Evolutionary conservation across 2,113 vertebrate species (phyloP).

Genomic region (Equus quagga): DNA sequence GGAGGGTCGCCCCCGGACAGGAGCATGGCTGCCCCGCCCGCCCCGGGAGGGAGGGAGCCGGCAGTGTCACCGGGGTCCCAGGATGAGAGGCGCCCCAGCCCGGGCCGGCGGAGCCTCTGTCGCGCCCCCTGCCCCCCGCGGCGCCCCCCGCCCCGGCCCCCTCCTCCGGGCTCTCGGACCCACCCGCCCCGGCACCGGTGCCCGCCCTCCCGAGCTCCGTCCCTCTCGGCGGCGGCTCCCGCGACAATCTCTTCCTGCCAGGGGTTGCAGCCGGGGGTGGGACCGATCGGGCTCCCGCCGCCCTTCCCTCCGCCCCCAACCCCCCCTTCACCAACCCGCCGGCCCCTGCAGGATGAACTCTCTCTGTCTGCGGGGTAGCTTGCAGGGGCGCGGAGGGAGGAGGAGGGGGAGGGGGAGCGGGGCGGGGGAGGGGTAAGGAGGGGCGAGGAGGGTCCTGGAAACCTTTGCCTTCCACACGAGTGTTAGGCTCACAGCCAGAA

Average conservation of each 20-base stretch:
- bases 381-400: background rate
- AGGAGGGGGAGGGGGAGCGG: background rate
- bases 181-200: background rate
- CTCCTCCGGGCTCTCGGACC: background rate
- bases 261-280: conserved; percentile 44
- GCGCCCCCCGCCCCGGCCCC: background rate
- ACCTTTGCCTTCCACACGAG: conserved; percentile 48
- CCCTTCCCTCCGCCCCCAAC: conserved; percentile 58
- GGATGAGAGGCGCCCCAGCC: conserved; percentile 62
- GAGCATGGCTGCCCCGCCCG: conserved; percentile 73
- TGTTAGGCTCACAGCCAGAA: conserved; percentile 59
- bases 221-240: background rate
- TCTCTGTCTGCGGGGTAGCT: background rate
- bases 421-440: background rate
- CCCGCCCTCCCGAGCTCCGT: background rate
- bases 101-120: rapidly evolving
- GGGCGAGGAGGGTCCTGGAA: conserved; percentile 37
- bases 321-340: background rate
- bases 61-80: conserved; percentile 80
- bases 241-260: conserved; percentile 63
- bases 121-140: conserved; percentile 38
- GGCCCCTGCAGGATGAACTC: conserved; percentile 1
- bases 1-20: conserved; percentile 69
- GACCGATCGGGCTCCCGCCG: conserved; percentile 21
- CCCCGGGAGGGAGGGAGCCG: conserved; percentile 21